Evolutionary conservation across 2,113 vertebrate species (phyloP), one percentile per base, ranked within the genome.

Genomic region (Scolopax mira): DNA sequence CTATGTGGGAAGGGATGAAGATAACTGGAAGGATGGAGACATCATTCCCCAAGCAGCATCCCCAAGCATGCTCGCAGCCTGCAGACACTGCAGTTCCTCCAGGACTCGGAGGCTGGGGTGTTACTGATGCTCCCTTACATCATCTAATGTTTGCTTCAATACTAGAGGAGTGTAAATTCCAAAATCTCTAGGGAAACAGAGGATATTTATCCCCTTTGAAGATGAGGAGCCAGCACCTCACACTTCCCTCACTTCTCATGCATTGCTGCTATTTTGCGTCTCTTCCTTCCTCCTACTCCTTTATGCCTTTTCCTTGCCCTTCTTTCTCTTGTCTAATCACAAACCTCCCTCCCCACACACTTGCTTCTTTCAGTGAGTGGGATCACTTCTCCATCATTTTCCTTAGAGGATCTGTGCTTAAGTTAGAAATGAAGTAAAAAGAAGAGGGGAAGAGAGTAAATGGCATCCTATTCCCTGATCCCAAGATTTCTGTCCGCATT

Each of bases 351-450:
- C 90, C 75, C 71, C 88, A 88, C 88, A 91, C 73, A 57, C 31
- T 85, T 55, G 55, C 54, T 79, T 85, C 41, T 93, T 93, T 84
- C 64, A 73, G 71, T 90, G 79, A 92, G 96, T 96, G 82, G 92
- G 90, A 93, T 97, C 75, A 86, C 28, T 94, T 95, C 90, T 96
- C 71, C 79, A 90, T 89, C 89, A 87, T 83, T 83, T 79, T 88
- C 41, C 33, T 85, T 82, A 44, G 52, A 94, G 42, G 9, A 88
- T 82, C 78, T 89, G 70, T 5, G 1, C 85, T 79, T 65, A 65
- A 88, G 87, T 88, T 65, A 31, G 52, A 94, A 79, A 69, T 33
- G 35, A 86, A 79, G 23, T 51, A 61, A 17, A 90, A 49, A 65
- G 85, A 89, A 73, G n/a, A 83, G 13, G 28, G 31, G 30, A 82